These are phyloP conservation scores for Sebastes paucispinis DNA, from an alignment of 2,797 vertebrate species.

Conservation along the genomic window DNA sequence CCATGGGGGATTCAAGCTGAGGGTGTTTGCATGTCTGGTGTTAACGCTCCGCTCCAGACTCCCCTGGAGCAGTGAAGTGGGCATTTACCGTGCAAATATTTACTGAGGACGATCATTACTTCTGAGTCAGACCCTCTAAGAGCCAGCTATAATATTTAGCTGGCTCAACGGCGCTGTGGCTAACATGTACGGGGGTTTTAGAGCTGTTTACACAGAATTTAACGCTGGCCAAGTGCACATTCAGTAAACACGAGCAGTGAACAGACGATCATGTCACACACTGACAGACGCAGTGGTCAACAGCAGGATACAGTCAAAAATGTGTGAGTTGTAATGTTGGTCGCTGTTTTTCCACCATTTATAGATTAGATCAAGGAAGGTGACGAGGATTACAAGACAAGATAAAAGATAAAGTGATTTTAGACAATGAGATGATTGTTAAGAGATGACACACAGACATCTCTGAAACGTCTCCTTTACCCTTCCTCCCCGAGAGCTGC, in stretches of 20 bases:
- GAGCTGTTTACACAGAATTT: conserved; percentile 24
- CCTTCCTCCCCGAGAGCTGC: background rate
- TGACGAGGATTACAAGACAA: background rate
- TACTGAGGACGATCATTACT: conserved; percentile 16
- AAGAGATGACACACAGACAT: background rate
- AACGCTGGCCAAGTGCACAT: conserved; percentile 17
- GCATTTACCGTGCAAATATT: conserved; percentile 41
- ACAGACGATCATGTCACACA: background rate
- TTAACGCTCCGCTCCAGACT: background rate
- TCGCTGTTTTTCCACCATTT: background rate
- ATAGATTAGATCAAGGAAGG: background rate
- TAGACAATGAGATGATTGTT: background rate
- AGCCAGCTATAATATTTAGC: conserved; percentile 37
- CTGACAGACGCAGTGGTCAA: background rate
- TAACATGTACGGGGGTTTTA: background rate
- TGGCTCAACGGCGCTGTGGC: background rate
- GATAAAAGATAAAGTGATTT: background rate
- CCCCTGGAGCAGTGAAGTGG: conserved; percentile 7
- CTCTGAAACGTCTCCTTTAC: background rate
- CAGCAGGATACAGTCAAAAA: background rate
- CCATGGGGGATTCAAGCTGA: background rate
- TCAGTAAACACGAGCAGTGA: conserved; percentile 14
- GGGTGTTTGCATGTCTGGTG: background rate
- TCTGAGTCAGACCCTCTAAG: conserved; percentile 5
- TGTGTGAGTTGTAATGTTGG: background rate